Evolutionary conservation across 2,113 vertebrate species (phyloP), one percentile per base, ranked within the genome.

Genomic region (Mormoops blainvillei): DNA sequence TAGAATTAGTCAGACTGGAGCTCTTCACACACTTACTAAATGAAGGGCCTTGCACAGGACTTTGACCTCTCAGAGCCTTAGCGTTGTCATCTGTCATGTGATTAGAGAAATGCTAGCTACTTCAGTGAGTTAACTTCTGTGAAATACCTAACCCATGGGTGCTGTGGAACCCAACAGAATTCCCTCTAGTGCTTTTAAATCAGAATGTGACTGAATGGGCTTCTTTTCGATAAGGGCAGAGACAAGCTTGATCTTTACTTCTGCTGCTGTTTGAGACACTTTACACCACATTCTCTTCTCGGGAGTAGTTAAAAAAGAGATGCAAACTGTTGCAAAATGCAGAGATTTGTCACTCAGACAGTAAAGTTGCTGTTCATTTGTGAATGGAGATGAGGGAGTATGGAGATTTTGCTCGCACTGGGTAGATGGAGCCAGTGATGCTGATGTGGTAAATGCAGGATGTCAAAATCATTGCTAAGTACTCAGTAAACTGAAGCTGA

Each of bases 191-290:
- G 54, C 12, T 15, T 31, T 54, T 84, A n/a, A 80, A 84, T 84
- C 8, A 45, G 36, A 94, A 63, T 83, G 19, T 54, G 26, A 15
- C 33, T 24, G 2, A 61, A 43, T 78, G 31, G 18, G 24, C 12
- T 95, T 68, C 43, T 92, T 84, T 89, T 36, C n/a, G 58, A 61
- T 9, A 91, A 93, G 54, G 76, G 76, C 41, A 94, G 82, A 84
- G 43, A 70, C 36, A 83, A 89, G 58, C 36, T 86, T 58, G 36
- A 26, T 52, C 14, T 68, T 78, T 48, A 56, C 52, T 68, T 48
- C 6, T 68, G 14, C 19, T 95, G 33, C n/a, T 81, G 19, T 80
- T 84, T 80, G 38, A 89, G 50, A 65, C 20, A 84, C 91, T 95
- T 94, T 80, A 48, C 70, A 81, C 74, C n/a, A 43, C 22, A 54